Percentiles rank a stretch among this genome's conserved stretches.
phyloP scores from a whole-genome alignment of 2,888 invertebrate species.

The Caenorhabditis auriculariae region DNA sequence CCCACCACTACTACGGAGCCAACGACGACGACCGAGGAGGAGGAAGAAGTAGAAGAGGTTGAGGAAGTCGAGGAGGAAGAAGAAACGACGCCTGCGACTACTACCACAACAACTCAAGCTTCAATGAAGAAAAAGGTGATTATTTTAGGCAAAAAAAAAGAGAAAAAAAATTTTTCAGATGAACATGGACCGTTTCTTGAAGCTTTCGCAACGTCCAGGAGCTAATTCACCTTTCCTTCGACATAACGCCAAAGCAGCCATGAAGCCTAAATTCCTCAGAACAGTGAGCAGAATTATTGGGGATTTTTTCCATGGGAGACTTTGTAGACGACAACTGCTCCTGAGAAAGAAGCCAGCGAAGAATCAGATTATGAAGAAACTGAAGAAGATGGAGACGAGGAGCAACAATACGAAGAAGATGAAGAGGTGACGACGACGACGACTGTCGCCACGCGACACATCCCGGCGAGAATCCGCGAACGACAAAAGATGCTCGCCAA shows the following conservation, averaged over 20 bases:
- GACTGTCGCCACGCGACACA: slow-evolving; percentile 11
- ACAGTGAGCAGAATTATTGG: slow-evolving; percentile 5
- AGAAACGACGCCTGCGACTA: slow-evolving; percentile 6
- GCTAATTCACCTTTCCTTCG: slow-evolving; percentile 29
- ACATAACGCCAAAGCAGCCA: slow-evolving; percentile 6
- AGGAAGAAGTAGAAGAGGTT: slow-evolving; percentile 10
- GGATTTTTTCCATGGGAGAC: slow-evolving; percentile 13
- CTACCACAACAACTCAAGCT: slow-evolving; percentile 5
- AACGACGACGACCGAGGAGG: slow-evolving; percentile 8
- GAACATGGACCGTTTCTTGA: slow-evolving; percentile 61
- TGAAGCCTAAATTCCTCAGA: slow-evolving; percentile 25
- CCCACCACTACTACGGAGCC: not conserved
- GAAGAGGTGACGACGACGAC: slow-evolving; percentile 14
- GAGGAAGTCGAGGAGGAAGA: slow-evolving; percentile 15
- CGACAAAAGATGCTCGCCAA: slow-evolving; percentile 17
- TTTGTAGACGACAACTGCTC: slow-evolving; percentile 13
- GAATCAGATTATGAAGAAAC: slow-evolving; percentile 11
- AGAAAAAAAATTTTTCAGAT: slow-evolving; percentile 25
- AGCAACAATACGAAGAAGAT: slow-evolving; percentile 14
- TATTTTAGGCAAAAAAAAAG: slow-evolving; percentile 1
- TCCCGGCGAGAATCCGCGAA: slow-evolving; percentile 36
- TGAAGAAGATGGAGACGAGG: slow-evolving; percentile 8
- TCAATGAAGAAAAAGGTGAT: slow-evolving; percentile 5
- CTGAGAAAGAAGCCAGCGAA: slow-evolving; percentile 11
- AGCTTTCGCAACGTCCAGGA: slow-evolving; percentile 45